Base-by-base conservation (phyloP, 1,140 invertebrate species). In the Medauroidea extradentata region DNA sequence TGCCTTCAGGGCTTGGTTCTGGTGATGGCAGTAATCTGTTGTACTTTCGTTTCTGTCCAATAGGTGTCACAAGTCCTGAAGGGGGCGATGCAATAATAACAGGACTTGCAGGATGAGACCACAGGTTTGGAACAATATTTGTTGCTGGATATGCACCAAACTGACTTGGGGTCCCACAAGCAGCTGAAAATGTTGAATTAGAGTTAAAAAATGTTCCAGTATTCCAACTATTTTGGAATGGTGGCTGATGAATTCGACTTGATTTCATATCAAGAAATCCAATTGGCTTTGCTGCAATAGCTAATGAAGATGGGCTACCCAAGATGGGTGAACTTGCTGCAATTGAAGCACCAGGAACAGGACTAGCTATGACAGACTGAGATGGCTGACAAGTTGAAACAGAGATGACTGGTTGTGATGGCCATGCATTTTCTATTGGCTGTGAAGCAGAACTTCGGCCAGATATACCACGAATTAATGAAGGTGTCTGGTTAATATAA, bases 41-140 rank as follows among this genome's bases (percentile, higher is more conserved):
- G 50, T 73, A 73, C 42, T 76, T 76, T 29, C 81, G 67, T 60
- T 83, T 83, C 60, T 78, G 75, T 13, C 79, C 79, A 38, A 73
- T 67, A 3, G 69, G 75, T 54, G 75, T 70, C 21, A 67, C 63
- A 41, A 67, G 51, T 16, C 51, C 57, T 19, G 21, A 53, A 50
- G 54, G 54, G 34, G 54, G 57, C 11, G 55, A 60, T 19, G 49
- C 38, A 46, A 59, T 38, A 2, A 61, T n/a, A 13, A 58, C 42
- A 16, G 60, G 60, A 27, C 60, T 58, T 19, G 23, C 60, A 43
- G 60, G 60, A 46, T 61, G 59, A 2, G 59, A 55, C 59, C 59
- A 60, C n/a, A 60, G 27, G 58, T 21, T 56, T 8, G 57, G 57
- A 24, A 57, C 44, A 18, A 53, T 24, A n/a, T 41, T 41, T 19